These are phyloP conservation scores for Auanema sp. DNA, from an alignment of 2,888 invertebrate species.

Conservation along the genomic window DNA sequence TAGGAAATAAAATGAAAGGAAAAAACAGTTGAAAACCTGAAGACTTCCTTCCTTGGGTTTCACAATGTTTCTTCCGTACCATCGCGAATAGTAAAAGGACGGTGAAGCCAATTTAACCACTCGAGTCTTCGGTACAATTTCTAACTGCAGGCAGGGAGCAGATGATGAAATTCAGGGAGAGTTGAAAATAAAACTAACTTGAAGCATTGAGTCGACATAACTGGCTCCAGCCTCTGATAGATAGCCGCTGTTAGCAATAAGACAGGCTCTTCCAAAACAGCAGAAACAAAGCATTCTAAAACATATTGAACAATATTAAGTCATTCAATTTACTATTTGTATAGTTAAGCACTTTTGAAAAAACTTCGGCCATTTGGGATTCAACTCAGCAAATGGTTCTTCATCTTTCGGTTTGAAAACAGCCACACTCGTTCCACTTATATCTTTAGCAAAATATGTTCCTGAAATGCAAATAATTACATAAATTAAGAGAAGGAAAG, in stretches of 20 bases:
- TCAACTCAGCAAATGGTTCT: conserved; percentile 94
- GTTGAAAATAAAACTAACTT: conserved; percentile 46
- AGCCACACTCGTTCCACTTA: conserved; percentile 77
- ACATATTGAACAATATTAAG: not conserved
- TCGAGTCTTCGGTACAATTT: conserved; percentile 94
- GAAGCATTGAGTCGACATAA: conserved; percentile 84
- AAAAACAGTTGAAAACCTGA: conserved; percentile 29
- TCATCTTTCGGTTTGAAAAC: conserved; percentile 99
- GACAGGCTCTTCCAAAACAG: conserved; percentile 95
- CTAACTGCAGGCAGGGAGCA: conserved; percentile 74
- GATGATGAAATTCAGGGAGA: conserved; percentile 65
- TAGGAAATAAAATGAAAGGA: conserved; percentile 1
- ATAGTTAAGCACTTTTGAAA: conserved; percentile 74
- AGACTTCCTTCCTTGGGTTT: conserved; percentile 58
- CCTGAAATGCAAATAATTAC: conserved; percentile 73
- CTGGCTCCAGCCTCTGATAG: conserved; percentile 98
- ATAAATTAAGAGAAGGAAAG: not conserved
- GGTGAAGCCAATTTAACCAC: conserved; percentile 88
- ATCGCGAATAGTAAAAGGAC: conserved; percentile 86
- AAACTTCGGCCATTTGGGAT: conserved; percentile 99
- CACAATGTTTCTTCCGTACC: conserved; percentile 41
- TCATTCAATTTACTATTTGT: not conserved
- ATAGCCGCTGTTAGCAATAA: conserved; percentile 96
- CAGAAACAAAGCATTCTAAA: conserved; percentile 72
- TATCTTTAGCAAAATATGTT: conserved; percentile 95